Evolutionary conservation across 2,888 invertebrate genomes (phyloP).

Genomic region (Gastracanthus pulcherrimus): DNA sequence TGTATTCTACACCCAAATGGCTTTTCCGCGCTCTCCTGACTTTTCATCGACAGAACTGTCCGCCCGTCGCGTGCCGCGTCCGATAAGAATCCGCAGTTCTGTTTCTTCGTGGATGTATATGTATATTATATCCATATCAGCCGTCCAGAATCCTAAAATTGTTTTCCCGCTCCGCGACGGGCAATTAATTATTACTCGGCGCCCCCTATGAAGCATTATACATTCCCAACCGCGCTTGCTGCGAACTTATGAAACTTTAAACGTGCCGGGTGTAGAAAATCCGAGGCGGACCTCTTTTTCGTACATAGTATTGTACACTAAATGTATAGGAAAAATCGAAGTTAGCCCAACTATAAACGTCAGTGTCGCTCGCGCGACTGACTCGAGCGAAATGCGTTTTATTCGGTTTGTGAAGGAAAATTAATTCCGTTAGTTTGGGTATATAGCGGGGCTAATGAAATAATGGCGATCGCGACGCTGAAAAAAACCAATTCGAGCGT

Average conservation of each 20-base stretch:
- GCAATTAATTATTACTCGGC: background rate
- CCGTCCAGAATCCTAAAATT: constrained; percentile 11
- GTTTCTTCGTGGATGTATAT: no score
- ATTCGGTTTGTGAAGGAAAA: no score
- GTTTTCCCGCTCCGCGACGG: no score
- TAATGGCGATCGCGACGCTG: constrained; percentile 1
- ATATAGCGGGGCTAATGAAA: background rate
- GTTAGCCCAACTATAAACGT: background rate
- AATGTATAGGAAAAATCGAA: background rate
- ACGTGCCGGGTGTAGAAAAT: no score
- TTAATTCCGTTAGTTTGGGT: background rate
- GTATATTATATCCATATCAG: no score
- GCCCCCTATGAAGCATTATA: background rate
- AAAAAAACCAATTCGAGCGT: background rate
- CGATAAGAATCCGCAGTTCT: background rate
- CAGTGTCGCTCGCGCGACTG: background rate
- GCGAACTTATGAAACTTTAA: background rate
- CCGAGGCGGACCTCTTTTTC: background rate
- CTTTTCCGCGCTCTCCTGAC: background rate
- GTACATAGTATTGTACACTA: background rate
- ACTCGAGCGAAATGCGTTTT: background rate
- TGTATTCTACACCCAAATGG: background rate
- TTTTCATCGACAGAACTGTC: constrained; percentile 16
- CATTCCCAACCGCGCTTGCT: background rate
- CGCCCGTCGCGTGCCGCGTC: background rate